Evolutionary conservation across 2,888 invertebrate genomes (phyloP), one percentile per base, ranked within the genome.

Genomic region (Leucophenga montana): DNA sequence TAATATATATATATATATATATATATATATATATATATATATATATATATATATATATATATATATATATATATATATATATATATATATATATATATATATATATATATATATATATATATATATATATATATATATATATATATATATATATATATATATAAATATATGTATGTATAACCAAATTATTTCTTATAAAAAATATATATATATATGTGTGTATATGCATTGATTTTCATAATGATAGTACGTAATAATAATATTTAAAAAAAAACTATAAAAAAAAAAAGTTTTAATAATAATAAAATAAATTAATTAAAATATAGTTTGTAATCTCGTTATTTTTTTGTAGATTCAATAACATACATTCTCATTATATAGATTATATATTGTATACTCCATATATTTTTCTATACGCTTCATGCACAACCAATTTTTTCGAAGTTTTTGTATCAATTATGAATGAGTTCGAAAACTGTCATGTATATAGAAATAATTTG

Each of bases 1-100:
- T 72, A 73, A 70, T 68, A 68, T 73, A 73, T 66, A 67, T 71
- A 50, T 70, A 69, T 71, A 64, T 71, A 57, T 44, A 69, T 67
- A 48, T 71, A 67, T 72, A 13, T 69, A 20, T 66, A 61, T 67
- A 66, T 54, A 64, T 53, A 64, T 53, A 48, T 53, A 33, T n/a
- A 18, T 66, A 56, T 68, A 64, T 54, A 68, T 53, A 64, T 39
- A 48, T 53, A 33, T 59, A 22, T 66, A 56, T 53, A 44, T 70
- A 68, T 54, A 61, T 66, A 31, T 57, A 57, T 57, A 20, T 57
- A 57, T 57, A 57, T 57, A 57, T 31, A 31, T 61, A 27, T 61
- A 39, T 39, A 61, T 61, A 39, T 39, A 61, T 39, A 18, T 20
- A 61, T 61, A 18, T 66, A 56, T 68, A 64, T 54, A 68, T 53